phyloP scores from a whole-genome alignment of 2,888 invertebrate species.

The Hofmannophila pseudospretella region DNA sequence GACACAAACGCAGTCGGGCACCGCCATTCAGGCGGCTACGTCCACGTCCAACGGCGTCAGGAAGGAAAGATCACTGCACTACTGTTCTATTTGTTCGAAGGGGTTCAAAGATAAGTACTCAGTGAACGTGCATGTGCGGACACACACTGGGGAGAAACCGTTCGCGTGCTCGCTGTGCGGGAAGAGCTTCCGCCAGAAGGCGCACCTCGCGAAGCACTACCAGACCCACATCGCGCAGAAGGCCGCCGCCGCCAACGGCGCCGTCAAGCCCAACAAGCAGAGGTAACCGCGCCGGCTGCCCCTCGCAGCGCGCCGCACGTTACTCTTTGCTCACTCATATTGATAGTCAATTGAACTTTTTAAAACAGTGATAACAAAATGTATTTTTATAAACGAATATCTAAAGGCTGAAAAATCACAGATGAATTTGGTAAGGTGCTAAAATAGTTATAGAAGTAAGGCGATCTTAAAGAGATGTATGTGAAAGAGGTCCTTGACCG shows the following conservation, averaged over 20 bases:
- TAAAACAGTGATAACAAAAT: slow-evolving; percentile 52
- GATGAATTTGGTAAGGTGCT: slow-evolving; percentile 75
- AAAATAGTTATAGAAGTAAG: slow-evolving; percentile 60
- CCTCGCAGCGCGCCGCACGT: slow-evolving; percentile 15
- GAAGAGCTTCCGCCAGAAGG: slow-evolving; percentile 94
- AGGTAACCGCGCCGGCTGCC: slow-evolving; percentile 56
- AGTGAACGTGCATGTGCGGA: slow-evolving; percentile 97
- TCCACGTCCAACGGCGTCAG: slow-evolving; percentile 85
- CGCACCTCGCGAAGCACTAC: slow-evolving; percentile 94
- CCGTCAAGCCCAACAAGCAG: slow-evolving; percentile 73
- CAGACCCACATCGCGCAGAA: slow-evolving; percentile 95
- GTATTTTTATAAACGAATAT: slow-evolving; percentile 47
- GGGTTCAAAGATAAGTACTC: slow-evolving; percentile 98
- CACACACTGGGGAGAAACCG: slow-evolving; percentile 98
- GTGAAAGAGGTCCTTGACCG: slow-evolving; percentile 51
- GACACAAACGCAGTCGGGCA: slow-evolving; percentile 53
- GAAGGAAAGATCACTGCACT: slow-evolving; percentile 92
- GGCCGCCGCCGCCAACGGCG: slow-evolving; percentile 82
- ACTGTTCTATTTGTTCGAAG: slow-evolving; percentile 95
- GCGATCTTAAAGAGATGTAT: slow-evolving; percentile 40
- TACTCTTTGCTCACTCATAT: slow-evolving; percentile 26
- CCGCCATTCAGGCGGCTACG: slow-evolving; percentile 70
- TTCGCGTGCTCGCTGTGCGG: slow-evolving; percentile 96
- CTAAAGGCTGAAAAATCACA: slow-evolving; percentile 74
- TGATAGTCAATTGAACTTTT: slow-evolving; percentile 69